Conservation (phyloP, 2,113 vertebrate species). For the Nestor notabilis region DNA sequence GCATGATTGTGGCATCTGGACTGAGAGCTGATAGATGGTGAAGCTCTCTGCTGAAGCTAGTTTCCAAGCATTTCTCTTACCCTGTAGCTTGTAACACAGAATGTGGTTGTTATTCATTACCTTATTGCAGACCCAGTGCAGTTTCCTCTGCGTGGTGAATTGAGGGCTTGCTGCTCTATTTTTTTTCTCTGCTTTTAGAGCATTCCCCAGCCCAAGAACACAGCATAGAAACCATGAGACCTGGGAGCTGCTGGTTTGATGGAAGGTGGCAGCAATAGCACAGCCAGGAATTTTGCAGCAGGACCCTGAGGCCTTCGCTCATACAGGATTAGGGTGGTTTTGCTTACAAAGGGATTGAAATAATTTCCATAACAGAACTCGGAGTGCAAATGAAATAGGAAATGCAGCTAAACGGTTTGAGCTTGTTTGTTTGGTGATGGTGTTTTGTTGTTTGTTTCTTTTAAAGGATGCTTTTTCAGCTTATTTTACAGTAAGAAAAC, state of each 20-base stretch:
- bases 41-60: background rate
- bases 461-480: background rate
- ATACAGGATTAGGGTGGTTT: background rate
- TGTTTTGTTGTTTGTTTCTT: background rate
- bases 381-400: background rate
- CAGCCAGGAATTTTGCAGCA: background rate
- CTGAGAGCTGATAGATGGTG: accelerated
- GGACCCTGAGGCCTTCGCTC: background rate
- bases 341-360: background rate
- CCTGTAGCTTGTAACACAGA: background rate
- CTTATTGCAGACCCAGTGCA: accelerated
- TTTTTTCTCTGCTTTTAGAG: background rate
- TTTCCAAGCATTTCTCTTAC: background rate
- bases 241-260: background rate
- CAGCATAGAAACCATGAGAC: background rate
- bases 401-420: background rate
- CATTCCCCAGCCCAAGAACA: background rate
- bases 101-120: accelerated
- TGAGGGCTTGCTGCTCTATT: background rate
- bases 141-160: background rate
- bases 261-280: background rate
- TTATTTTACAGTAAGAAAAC: background rate
- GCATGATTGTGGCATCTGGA: background rate
- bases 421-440: background rate
- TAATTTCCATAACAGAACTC: background rate